Evolutionary conservation across 2,797 vertebrate species (phyloP).

Genomic region (Manis javanica): DNA sequence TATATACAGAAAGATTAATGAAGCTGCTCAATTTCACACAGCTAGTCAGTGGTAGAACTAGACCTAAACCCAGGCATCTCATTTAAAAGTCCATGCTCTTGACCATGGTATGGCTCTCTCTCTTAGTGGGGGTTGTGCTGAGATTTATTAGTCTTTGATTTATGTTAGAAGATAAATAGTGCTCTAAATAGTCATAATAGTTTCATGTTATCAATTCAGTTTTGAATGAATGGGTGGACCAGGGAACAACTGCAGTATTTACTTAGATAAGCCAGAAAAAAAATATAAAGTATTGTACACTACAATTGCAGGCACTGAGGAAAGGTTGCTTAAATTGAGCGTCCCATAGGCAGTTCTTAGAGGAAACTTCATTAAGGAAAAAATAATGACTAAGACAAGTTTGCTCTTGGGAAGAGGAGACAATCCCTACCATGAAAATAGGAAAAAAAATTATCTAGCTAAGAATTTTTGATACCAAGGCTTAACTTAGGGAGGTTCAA

Average conservation of each 20-base stretch:
- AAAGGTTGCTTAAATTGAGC: conserved; percentile 27
- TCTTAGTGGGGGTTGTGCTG: neutral
- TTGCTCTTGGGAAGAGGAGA: conserved; percentile 1
- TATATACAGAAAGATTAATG: neutral
- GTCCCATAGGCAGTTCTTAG: neutral
- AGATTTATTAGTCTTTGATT: neutral
- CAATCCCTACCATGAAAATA: neutral
- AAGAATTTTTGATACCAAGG: conserved; percentile 11
- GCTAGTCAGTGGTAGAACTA: neutral
- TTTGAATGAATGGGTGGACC: neutral
- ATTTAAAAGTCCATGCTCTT: neutral
- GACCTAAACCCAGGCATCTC: neutral
- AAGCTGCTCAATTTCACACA: neutral
- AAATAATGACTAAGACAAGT: neutral
- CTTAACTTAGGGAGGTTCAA: neutral
- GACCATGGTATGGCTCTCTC: neutral
- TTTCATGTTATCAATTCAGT: conserved; percentile 7
- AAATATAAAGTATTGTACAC: neutral
- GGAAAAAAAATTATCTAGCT: neutral
- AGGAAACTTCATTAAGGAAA: conserved; percentile 21
- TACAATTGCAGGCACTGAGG: neutral
- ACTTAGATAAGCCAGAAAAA: conserved; percentile 32
- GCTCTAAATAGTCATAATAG: neutral
- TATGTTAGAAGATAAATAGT: neutral
- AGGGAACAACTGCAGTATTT: neutral